phyloP scores from a whole-genome alignment of 35 echinoderm and acorn worm species.

The Stichopus chloronotus region DNA sequence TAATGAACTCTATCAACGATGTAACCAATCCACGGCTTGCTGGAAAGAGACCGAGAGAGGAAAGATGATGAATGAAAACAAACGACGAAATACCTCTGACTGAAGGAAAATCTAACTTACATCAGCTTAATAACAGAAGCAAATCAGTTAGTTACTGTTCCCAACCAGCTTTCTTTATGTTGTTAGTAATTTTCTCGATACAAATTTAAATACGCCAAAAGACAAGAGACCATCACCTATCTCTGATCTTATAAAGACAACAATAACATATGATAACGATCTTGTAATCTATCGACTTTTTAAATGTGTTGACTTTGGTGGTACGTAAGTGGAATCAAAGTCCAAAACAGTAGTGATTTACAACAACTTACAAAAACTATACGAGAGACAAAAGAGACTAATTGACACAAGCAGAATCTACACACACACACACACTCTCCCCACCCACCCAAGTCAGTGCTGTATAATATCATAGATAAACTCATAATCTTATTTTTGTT shows the following conservation, averaged over 20 bases:
- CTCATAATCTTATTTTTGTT: too few relatives aligned
- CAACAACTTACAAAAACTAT: background rate
- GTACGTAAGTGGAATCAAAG: background rate
- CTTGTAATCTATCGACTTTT: background rate
- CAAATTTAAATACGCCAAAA: background rate
- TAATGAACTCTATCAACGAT: too few relatives aligned
- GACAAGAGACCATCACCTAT: background rate
- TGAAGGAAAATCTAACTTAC: background rate
- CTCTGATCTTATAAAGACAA: background rate
- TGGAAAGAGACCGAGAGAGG: too few relatives aligned
- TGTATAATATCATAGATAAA: too few relatives aligned
- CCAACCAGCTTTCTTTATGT: background rate
- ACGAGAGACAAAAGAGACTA: background rate
- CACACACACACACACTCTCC: background rate
- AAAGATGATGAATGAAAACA: background rate
- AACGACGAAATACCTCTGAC: background rate
- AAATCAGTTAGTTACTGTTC: too few relatives aligned
- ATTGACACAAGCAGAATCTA: too few relatives aligned
- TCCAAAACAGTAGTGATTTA: conserved; percentile 22
- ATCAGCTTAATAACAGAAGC: too few relatives aligned
- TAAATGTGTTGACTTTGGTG: background rate
- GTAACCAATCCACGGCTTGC: too few relatives aligned
- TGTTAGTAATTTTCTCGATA: background rate
- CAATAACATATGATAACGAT: background rate
- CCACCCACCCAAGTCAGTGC: too few relatives aligned